Base-by-base conservation (phyloP, 1,140 invertebrate genomes). In the Tetraneura akinire region DNA sequence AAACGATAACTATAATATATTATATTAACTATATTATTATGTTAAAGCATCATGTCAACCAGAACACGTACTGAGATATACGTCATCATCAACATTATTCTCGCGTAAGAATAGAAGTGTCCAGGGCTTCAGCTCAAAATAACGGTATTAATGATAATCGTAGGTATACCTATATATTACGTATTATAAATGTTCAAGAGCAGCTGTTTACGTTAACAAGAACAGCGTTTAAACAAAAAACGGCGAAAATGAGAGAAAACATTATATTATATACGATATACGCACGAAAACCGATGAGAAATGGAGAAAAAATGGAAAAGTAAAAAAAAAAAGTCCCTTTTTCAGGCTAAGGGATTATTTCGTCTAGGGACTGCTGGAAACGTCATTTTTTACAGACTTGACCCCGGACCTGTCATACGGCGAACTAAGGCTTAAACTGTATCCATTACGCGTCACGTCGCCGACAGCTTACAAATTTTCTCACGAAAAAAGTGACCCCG, bases 391-490 rank as follows among this genome's bases (percentile, higher is more conserved):
- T 78, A 78, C 74, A 6, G 37, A n/a, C 55, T 78, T 78, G 74
- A 60, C 53, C 74, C 74, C 32, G 74, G 74, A 78, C 74, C 55
- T 60, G 74, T 78, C 74, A 78, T 21, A 29, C 74, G 55, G 23
- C 21, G 57, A 13, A 60, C 55, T 23, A 42, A 10, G 32, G 71
- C 71, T 57, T 76, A 62, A 78, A 78, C 74, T 60, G 53, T 62
- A 78, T 78, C 53, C 74, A 78, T 78, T 78, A 78, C 74, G 53
- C 74, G 53, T 78, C 74, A 78, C 55, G 74, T 78, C 74, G 16
- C 23, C 74, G 37, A 42, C 74, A 78, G 74, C 74, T 37, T 78
- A 78, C 74, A 78, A 78, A 78, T 78, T 78, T 78, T 78, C 74
- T 45, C 74, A 78, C 74, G 16, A 78, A 47, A 60, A 47, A 78